Percentiles rank a stretch among this genome's conserved stretches.
Conservation (phyloP, 2,888 invertebrate genomes). For the Mythimna lalbum region DNA sequence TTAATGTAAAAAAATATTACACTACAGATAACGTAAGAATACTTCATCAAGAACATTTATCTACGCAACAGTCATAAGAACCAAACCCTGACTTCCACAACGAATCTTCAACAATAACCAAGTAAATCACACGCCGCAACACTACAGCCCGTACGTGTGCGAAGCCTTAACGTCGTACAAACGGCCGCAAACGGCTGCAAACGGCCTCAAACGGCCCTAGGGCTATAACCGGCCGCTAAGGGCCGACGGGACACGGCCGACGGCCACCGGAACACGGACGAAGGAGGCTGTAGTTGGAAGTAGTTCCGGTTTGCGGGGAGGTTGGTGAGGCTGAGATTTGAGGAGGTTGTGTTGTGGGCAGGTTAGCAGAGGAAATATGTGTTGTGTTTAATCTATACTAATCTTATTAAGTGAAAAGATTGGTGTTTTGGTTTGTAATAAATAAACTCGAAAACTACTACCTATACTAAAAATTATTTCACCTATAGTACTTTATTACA, state of each 20-base stretch:
- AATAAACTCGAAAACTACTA: no score
- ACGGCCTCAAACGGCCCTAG: conserved; percentile 82
- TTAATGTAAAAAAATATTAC: no score
- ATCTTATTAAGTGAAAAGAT: no score
- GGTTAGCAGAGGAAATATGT: not conserved
- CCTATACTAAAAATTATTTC: no score
- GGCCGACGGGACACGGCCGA: conserved; percentile 61
- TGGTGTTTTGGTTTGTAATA: no score
- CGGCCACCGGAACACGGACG: conserved; percentile 48
- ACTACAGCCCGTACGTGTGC: conserved; percentile 37
- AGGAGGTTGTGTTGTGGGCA: conserved; percentile 5
- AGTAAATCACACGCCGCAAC: conserved; percentile 28
- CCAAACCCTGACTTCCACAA: not conserved
- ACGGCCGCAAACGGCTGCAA: conserved; percentile 73
- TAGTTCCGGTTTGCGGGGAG: conserved; percentile 40
- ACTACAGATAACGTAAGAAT: no score
- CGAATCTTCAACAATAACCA: not conserved
- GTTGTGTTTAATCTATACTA: not conserved
- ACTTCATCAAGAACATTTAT: no score
- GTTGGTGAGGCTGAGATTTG: conserved; percentile 20
- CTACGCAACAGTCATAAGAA: not conserved
- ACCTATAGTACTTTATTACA: no score
- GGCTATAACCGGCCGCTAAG: conserved; percentile 55
- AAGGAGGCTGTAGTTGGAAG: conserved; percentile 23
- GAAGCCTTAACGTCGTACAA: conserved; percentile 44